Evolutionary conservation across 2,888 invertebrate species (phyloP).

Genomic region (Octodonta nipae): DNA sequence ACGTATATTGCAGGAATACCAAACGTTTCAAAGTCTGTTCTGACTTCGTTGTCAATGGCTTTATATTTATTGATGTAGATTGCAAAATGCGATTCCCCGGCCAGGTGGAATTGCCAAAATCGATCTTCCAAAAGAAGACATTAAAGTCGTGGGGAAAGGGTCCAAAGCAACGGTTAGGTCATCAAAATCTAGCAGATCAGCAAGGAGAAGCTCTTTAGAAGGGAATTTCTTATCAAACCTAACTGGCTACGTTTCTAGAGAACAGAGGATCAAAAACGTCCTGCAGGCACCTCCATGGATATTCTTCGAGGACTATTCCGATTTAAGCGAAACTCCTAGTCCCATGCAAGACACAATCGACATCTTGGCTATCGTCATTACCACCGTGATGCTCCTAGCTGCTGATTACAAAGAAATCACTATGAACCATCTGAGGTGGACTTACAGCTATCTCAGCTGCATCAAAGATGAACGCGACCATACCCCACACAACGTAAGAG

Average conservation of each 20-base stretch:
- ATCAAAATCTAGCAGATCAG: conserved; percentile 7
- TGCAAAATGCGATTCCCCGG: conserved; percentile 8
- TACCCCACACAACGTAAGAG: conserved; percentile 13
- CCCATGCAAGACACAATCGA: conserved; percentile 20
- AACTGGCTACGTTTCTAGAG: conserved; percentile 5
- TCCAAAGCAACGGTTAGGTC: conserved; percentile 6
- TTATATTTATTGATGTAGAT: no score
- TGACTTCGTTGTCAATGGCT: no score
- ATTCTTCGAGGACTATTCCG: conserved; percentile 6
- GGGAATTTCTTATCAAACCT: no score
- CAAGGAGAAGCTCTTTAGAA: no score
- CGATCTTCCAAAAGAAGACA: conserved; percentile 6
- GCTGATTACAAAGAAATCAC: conserved; percentile 8
- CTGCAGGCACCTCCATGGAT: conserved; percentile 8
- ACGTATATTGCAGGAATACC: no score
- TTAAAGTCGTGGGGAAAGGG: not conserved
- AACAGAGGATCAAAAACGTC: conserved; percentile 8
- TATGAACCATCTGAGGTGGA: conserved; percentile 11
- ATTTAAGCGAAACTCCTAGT: conserved; percentile 3
- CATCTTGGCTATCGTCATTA: conserved; percentile 11
- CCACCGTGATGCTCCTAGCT: conserved; percentile 10
- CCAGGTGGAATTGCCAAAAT: conserved; percentile 11
- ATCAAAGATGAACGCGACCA: conserved; percentile 14
- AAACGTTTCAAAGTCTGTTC: no score
- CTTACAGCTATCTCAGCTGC: conserved; percentile 12